A percentile compares a stretch with the other conserved stretches of the same genome.
These are phyloP conservation scores for Axinella damicornis DNA, from an alignment of 37 sponge, comb jelly and placozoan species.

Conservation along the genomic window DNA sequence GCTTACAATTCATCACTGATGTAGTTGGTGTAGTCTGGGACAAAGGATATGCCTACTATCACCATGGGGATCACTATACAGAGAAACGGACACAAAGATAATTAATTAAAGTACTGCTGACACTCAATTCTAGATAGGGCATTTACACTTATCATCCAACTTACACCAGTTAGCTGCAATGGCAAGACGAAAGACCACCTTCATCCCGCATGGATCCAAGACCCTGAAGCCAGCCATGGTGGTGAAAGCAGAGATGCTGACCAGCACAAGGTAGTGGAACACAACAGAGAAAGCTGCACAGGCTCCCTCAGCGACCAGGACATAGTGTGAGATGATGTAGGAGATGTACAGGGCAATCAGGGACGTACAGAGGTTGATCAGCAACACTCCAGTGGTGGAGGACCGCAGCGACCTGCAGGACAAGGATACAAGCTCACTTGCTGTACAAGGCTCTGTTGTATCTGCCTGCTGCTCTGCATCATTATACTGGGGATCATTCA, in stretches of 20 bases:
- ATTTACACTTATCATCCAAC: too few relatives aligned
- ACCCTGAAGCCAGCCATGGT: constrained; percentile 5
- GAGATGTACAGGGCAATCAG: constrained; percentile 8
- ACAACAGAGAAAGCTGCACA: constrained; percentile 1
- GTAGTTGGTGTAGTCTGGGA: background rate
- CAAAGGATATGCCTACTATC: constrained; percentile 1
- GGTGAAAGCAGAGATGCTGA: background rate
- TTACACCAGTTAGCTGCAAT: constrained; percentile 22
- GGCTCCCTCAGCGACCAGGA: background rate
- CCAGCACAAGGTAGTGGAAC: constrained; percentile 36
- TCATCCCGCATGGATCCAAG: background rate
- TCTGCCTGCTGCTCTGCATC: too few relatives aligned
- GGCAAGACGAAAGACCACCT: background rate
- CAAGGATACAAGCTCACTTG: too few relatives aligned
- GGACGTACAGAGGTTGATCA: constrained; percentile 25
- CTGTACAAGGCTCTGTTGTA: too few relatives aligned
- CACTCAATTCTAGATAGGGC: too few relatives aligned
- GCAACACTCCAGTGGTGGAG: constrained; percentile 10
- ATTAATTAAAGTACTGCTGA: too few relatives aligned
- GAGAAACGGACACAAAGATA: background rate
- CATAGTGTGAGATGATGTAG: constrained; percentile 10
- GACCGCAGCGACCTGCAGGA: too few relatives aligned
- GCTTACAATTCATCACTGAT: constrained; percentile 29
- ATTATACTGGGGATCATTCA: too few relatives aligned
- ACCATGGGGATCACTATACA: constrained; percentile 14